Percentiles rank a stretch among this genome's conserved stretches.
These are phyloP conservation scores for Nothocercus nigrocapillus DNA, from an alignment of 2,113 vertebrate species.

Conservation along the genomic window DNA sequence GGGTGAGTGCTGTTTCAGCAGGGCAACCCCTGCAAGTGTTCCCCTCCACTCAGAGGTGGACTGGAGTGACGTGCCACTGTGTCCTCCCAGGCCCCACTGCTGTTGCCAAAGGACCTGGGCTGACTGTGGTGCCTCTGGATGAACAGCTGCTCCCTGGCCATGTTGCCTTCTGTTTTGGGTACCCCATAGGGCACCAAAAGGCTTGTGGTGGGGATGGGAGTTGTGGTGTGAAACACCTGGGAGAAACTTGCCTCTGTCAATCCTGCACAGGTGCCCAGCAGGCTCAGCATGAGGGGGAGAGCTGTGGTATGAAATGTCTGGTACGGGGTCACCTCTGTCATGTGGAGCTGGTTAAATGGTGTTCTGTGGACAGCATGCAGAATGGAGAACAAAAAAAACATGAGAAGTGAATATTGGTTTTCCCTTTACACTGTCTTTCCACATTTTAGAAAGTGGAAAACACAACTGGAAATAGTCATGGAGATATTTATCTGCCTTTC, in stretches of 20 bases:
- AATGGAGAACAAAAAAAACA: neutral
- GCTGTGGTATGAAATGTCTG: neutral
- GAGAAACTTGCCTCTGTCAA: neutral
- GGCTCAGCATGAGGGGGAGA: neutral
- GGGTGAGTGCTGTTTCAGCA: slow-evolving; percentile 71
- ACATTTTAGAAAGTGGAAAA: neutral
- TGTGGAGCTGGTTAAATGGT: neutral
- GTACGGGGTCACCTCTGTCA: neutral
- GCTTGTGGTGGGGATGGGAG: too few relatives aligned
- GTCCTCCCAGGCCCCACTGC: neutral
- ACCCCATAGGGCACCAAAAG: accelerated
- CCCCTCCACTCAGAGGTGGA: neutral
- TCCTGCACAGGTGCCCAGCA: accelerated
- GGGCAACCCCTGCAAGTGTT: neutral
- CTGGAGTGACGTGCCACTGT: neutral
- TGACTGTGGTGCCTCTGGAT: neutral
- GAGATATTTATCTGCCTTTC: neutral
- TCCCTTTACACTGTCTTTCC: neutral
- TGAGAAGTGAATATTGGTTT: neutral
- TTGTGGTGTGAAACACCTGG: neutral
- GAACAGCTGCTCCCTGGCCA: neutral
- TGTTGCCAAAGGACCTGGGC: neutral
- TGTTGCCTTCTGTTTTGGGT: neutral
- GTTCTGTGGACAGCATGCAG: accelerated
- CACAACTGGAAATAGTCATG: neutral